Evolutionary conservation across 2,888 invertebrate species (phyloP).

Genomic region (Ganaspis brasiliensis): DNA sequence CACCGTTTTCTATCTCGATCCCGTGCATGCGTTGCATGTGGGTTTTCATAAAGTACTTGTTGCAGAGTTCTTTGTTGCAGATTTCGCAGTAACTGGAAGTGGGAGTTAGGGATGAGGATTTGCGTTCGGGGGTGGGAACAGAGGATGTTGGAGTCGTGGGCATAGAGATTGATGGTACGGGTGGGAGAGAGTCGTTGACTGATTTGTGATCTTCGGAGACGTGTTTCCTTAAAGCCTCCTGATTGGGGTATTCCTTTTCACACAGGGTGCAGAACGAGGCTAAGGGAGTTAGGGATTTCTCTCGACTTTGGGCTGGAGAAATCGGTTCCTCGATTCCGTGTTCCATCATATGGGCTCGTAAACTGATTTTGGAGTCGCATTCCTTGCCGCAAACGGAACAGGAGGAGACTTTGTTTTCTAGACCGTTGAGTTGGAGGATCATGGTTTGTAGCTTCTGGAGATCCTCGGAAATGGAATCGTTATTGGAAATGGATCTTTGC

Average conservation of each 20-base stretch:
- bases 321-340: constrained; percentile 81
- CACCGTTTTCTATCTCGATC: constrained; percentile 95
- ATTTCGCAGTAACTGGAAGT: constrained; percentile 97
- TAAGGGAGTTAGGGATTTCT: constrained; percentile 74
- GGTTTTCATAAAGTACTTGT: constrained; percentile 99
- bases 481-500: constrained; percentile 79
- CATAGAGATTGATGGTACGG: constrained; percentile 57
- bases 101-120: constrained; percentile 85
- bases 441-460: constrained; percentile 94
- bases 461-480: constrained; percentile 89
- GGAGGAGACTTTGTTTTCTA: constrained; percentile 83
- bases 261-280: constrained; percentile 81
- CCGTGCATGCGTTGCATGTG: constrained; percentile 99
- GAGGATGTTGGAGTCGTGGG: constrained; percentile 51
- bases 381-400: constrained; percentile 89
- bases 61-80: constrained; percentile 99
- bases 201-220: constrained; percentile 84
- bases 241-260: constrained; percentile 84
- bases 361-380: constrained; percentile 87
- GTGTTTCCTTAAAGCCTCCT: constrained; percentile 87
- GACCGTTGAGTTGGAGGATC: constrained; percentile 93
- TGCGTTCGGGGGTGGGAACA: constrained; percentile 79
- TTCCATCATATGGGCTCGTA: constrained; percentile 87
- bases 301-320: constrained; percentile 72
- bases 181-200: constrained; percentile 52